Evolutionary conservation across 2,888 invertebrate genomes (phyloP).

Genomic region (Eledona agricola): DNA sequence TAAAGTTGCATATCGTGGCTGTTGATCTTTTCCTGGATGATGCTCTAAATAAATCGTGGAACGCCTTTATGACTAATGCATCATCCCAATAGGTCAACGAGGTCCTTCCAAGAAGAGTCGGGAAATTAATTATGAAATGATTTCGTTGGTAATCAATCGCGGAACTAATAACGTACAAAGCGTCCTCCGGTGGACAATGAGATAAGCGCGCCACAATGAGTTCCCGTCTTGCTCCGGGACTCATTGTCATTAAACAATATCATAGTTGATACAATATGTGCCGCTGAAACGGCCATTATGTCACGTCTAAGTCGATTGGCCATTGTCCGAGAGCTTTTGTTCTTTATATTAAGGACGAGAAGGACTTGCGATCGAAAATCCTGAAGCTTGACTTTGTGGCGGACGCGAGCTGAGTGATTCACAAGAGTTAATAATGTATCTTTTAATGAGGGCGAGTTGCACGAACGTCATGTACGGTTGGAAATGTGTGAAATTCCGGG

Average conservation of each 20-base stretch:
- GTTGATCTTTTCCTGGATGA: too few relatives aligned
- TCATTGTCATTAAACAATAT: slow-evolving; percentile 63
- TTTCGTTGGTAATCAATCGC: slow-evolving; percentile 54
- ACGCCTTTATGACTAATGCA: slow-evolving; percentile 15
- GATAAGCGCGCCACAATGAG: slow-evolving; percentile 51
- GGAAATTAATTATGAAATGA: slow-evolving; percentile 59
- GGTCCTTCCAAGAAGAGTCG: slow-evolving; percentile 41
- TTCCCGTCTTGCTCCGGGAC: slow-evolving; percentile 56
- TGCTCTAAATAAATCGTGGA: too few relatives aligned
- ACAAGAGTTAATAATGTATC: too few relatives aligned
- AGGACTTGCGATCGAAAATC: slow-evolving; percentile 35
- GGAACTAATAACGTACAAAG: slow-evolving; percentile 54
- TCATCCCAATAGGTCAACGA: slow-evolving; percentile 21
- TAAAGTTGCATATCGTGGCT: too few relatives aligned
- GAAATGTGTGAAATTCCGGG: too few relatives aligned
- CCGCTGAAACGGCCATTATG: slow-evolving; percentile 59
- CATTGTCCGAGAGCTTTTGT: slow-evolving; percentile 59
- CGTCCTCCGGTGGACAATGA: slow-evolving; percentile 50
- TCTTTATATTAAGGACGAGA: slow-evolving; percentile 58
- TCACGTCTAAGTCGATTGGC: slow-evolving; percentile 62
- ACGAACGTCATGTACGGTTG: too few relatives aligned
- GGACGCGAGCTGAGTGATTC: too few relatives aligned
- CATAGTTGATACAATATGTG: slow-evolving; percentile 62
- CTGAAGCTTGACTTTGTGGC: slow-evolving; percentile 29
- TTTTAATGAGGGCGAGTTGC: too few relatives aligned